A percentile compares a stretch with the other conserved stretches of the same genome.
phyloP scores from a whole-genome alignment of 2,888 invertebrate genomes.

The Hirtodrosophila histrioides region DNA sequence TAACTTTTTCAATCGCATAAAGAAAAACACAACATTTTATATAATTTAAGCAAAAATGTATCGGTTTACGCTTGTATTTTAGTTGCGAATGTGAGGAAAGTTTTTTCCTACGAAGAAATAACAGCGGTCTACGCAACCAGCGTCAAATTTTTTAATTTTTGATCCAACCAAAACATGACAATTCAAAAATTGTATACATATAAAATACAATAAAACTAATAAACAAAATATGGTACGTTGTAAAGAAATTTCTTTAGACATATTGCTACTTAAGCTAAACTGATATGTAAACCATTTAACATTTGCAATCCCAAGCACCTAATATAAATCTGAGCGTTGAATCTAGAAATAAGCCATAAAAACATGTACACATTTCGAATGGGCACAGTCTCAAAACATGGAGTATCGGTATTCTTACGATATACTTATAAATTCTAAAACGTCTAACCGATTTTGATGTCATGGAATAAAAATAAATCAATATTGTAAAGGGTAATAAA shows the following conservation, averaged over 20 bases:
- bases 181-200: conserved; percentile 32
- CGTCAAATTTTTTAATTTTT: conserved; percentile 24
- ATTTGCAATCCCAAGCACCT: too few relatives aligned
- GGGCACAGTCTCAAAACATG: too few relatives aligned
- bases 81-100: neutral
- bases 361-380: too few relatives aligned
- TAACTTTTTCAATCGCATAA: conserved; percentile 26
- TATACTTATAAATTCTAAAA: too few relatives aligned
- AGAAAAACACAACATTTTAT: conserved; percentile 25
- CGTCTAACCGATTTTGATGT: too few relatives aligned
- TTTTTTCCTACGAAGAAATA: neutral
- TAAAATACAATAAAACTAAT: conserved; percentile 38
- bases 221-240: conserved; percentile 1
- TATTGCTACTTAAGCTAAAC: neutral
- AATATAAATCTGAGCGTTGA: too few relatives aligned
- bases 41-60: conserved; percentile 38
- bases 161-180: conserved; percentile 35
- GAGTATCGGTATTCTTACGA: too few relatives aligned
- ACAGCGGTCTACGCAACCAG: neutral
- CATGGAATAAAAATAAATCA: too few relatives aligned
- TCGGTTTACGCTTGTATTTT: conserved; percentile 32
- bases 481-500: too few relatives aligned
- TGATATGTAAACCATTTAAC: too few relatives aligned
- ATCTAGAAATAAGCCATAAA: too few relatives aligned
- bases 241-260: neutral